Evolutionary conservation across 2,888 invertebrate species (phyloP), one percentile per base, ranked within the genome.

Genomic region (Drosophila eohydei): DNA sequence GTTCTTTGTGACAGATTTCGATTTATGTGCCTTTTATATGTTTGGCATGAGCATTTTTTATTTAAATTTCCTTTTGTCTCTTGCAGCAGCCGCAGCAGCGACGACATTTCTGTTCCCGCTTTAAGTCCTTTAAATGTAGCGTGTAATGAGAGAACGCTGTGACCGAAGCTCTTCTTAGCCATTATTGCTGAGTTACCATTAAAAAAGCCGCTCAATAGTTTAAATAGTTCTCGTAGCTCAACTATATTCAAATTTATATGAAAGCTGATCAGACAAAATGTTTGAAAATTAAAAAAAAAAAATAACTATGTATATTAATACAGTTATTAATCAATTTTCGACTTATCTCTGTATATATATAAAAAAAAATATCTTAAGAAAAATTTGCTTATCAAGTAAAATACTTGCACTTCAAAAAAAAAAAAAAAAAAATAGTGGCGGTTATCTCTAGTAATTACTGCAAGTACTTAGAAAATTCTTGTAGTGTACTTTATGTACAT

Each of bases 1-100:
- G 84, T 90, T 90, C 85, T 88, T 89, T 90, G 88, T 88, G 88
- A 87, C 90, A 90, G 88, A 87, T 88, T 90, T 87, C 89, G 90
- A 88, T 89, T 90, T 90, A 84, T 89, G 88, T 83, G 83, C 79
- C 84, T 89, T 85, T 85, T 83, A 74, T 77, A 85, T 85, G 75
- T 85, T 71, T 69, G 75, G 65, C 63, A 69, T 67, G 83, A 64
- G 70, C 66, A 73, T 77, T 70, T 83, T 72, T 81, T 78, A 78
- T 78, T 78, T 78, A 78, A 78, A 78, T 75, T 78, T 71, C 76
- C 80, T 48, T 76, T 75, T 78, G 76, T 80, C 66, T 77, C 43
- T 8, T 54, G 54, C 54, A 54, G 52, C 32, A 16, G 16, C 5
- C 16, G 28, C 69, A 50, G 38, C 55, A 34, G 3, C 51, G 32